These are phyloP conservation scores for Osmerus mordax DNA, from an alignment of 2,113 vertebrate genomes.

Conservation along the genomic window DNA sequence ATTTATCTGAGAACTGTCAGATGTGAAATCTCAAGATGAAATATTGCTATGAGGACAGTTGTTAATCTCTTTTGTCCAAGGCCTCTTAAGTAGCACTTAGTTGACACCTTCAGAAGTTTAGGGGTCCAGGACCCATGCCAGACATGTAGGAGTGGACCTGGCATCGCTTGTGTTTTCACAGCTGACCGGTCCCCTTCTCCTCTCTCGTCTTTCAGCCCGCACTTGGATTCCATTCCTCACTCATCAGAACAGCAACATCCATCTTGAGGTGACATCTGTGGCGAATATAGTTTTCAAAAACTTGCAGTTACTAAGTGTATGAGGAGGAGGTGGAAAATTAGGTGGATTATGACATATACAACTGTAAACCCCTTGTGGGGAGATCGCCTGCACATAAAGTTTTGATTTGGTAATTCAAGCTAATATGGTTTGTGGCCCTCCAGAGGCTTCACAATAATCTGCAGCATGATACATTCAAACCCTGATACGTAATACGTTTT, in stretches of 20 bases:
- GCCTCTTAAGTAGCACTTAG: constrained; percentile 47
- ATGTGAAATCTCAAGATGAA: too few species aligned
- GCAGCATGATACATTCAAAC: constrained; percentile 79
- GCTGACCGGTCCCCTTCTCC: constrained; percentile 70
- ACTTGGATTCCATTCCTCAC: constrained; percentile 82
- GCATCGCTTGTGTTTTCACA: constrained; percentile 75
- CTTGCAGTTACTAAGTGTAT: constrained; percentile 73
- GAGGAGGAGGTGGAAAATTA: constrained; percentile 50
- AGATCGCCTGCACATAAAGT: constrained; percentile 74
- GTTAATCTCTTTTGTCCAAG: constrained; percentile 8
- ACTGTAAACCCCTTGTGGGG: constrained; percentile 77
- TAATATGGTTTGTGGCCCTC: constrained; percentile 82
- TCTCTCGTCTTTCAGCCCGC: constrained; percentile 76
- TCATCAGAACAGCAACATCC: constrained; percentile 78
- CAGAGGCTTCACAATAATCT: constrained; percentile 77
- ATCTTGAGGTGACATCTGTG: constrained; percentile 87
- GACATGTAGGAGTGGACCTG: constrained; percentile 67
- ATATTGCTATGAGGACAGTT: too few species aligned
- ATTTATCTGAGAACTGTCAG: too few species aligned
- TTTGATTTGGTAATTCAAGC: constrained; percentile 81
- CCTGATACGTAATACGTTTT: constrained; percentile 80
- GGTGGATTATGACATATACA: constrained; percentile 82
- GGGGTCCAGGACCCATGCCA: constrained; percentile 46
- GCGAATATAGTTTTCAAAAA: constrained; percentile 81
- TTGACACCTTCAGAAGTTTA: constrained; percentile 39